Percentiles rank a stretch among this genome's conserved stretches.
Evolutionary conservation across 2,888 invertebrate genomes (phyloP).

Genomic region (Lasius platythorax): DNA sequence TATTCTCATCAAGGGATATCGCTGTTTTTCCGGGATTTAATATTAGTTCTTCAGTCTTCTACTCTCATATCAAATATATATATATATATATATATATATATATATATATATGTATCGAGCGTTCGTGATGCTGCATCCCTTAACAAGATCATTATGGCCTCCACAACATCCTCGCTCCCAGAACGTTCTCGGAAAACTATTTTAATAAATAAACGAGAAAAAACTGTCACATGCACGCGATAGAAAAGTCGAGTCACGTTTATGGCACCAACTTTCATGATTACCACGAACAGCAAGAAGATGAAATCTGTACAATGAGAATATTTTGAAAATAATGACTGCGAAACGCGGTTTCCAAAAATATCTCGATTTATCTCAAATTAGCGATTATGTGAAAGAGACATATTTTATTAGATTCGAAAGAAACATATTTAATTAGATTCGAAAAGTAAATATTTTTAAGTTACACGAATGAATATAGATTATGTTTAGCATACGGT

Average conservation of each 20-base stretch:
- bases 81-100: background rate
- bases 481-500: background rate
- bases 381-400: background rate
- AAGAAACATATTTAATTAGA: background rate
- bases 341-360: background rate
- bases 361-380: background rate
- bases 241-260: conserved; percentile 61
- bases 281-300: conserved; percentile 10
- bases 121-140: conserved; percentile 61
- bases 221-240: conserved; percentile 11
- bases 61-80: background rate
- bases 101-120: background rate
- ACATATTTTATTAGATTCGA: too few species aligned
- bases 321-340: conserved; percentile 15
- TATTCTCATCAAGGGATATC: conserved; percentile 47
- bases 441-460: background rate
- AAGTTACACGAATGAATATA: background rate
- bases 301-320: background rate
- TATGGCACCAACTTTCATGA: conserved; percentile 10
- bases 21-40: conserved; percentile 24
- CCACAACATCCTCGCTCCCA: conserved; percentile 66
- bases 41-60: conserved; percentile 31
- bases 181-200: conserved; percentile 64
- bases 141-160: conserved; percentile 59
- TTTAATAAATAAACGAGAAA: conserved; percentile 64